Evolutionary conservation across 1,140 invertebrate species (phyloP), one percentile per base, ranked within the genome.

Genomic region (Dreissena polymorpha): DNA sequence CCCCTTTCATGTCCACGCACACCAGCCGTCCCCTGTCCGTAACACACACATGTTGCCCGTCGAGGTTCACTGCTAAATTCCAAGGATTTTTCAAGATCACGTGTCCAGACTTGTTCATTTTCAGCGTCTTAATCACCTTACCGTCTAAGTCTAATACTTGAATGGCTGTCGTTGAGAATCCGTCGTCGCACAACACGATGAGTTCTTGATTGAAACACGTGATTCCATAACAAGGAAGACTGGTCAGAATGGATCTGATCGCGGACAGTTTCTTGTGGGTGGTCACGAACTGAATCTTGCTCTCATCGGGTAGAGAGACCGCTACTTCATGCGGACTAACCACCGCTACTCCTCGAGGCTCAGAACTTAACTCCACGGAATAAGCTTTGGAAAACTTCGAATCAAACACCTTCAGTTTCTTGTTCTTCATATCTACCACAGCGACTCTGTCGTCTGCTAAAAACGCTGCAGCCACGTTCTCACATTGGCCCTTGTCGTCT

Each of bases 361-460:
- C 63, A 10, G 71, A 82, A 1, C 57, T 71, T 39, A 82, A 49
- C 39, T 67, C 27, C 57, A 82, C 0, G 25, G 68, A 27, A 68
- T 27, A 55, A 25, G 53, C 39, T 39, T 82, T 27, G 27, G 49
- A 72, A 57, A 82, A 82, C 53, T 82, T 82, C 13, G 55, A 25
- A 74, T 82, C 79, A 29, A 82, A 82, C 18, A 82, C 71, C 29
- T 82, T 82, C n/a, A 82, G 23, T 67, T 82, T 82, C 21, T 63
- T 51, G 63, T 82, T 82, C 16, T 57, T 82, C 63, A 68, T 82
- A 39, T 82, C 79, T 16, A 74, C 71, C 1, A 82, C 74, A 14
- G 79, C 79, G 29, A 82, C 64, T 16, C 79, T 27, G 23, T 70
- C 79, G 57, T 82, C 79, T 53, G 10, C 29, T 39, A 82, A 49